Base-by-base conservation (phyloP, 2,888 invertebrate genomes). In the Chalcis sispes region DNA sequence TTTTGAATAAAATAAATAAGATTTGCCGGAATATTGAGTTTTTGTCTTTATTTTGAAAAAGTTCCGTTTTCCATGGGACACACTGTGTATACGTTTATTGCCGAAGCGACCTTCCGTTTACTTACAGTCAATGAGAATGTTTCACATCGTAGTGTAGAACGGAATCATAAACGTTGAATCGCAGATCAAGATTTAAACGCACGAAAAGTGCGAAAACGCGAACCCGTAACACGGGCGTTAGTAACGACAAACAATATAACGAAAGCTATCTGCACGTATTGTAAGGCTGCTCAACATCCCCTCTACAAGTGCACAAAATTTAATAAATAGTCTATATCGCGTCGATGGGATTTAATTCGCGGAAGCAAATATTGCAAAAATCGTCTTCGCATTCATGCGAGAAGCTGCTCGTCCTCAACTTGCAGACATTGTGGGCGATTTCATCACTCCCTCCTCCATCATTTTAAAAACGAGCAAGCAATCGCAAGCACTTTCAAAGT, bases 341-440 rank as follows among this genome's bases (percentile, higher is more conserved):
- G 8, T 4, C 1, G 48, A 5, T 64, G 48, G 46, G 18, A 64
- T 27, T 4, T 64, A 7, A 27, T 64, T 2, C 46, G 29, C 7
- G 2, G 0, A 20, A 52, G 1, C 0, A 48, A 46, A 10, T 1
- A 48, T 10, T 46, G 64, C 8, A 10, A 29, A 46, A 64, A 64
- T n/a, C 48, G 64, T 27, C 23, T 64, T 13, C 27, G 25, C n/a
- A 15, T n/a, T 8, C 64, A 64, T 48, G 27, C 1, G n/a, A 48
- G 64, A 7, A 10, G 3, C 1, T 64, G 64, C 13, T 27, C 13
- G 15, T 27, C 1, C 27, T 29, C 61, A 23, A 18, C 67, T 13
- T 76, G 72, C 69, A 75, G 70, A 20, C 8, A 27, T 27, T 54
- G 54, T 13, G 54, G 54, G 1, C 42, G 52, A 29, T 50, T 65